These are phyloP conservation scores for Cygnus olor DNA, from an alignment of 2,797 vertebrate genomes.

Conservation along the genomic window DNA sequence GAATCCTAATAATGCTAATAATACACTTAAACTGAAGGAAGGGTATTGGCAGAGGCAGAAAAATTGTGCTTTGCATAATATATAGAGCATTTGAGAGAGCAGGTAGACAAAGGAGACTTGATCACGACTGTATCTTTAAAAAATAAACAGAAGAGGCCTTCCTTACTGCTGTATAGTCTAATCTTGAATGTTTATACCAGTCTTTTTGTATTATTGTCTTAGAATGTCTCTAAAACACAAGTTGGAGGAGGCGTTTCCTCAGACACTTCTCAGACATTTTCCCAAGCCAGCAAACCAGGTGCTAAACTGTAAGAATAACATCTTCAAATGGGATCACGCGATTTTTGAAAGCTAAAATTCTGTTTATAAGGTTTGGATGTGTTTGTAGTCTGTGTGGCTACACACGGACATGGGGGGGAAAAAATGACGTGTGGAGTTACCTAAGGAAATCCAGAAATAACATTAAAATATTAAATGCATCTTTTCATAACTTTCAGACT, in stretches of 20 bases:
- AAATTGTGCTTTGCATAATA: background rate
- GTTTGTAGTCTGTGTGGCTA: background rate
- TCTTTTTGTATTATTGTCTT: background rate
- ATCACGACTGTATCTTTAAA: background rate
- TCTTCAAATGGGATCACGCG: background rate
- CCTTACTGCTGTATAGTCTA: background rate
- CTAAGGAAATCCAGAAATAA: background rate
- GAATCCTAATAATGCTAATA: background rate
- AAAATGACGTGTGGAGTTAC: background rate
- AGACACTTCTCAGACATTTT: background rate
- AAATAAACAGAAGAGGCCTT: background rate
- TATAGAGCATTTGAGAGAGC: background rate
- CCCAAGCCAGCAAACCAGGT: background rate
- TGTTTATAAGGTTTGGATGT: background rate
- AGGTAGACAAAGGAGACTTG: background rate
- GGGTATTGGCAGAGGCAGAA: background rate
- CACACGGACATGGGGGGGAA: rapidly evolving
- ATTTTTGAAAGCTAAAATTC: background rate
- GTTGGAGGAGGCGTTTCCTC: background rate
- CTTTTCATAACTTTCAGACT: background rate
- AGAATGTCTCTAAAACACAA: background rate
- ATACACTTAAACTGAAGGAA: background rate
- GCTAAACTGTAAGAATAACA: background rate
- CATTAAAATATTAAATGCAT: background rate
- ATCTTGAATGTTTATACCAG: background rate